phyloP scores from a whole-genome alignment of 2,113 vertebrate genomes.

The Laterallus jamaicensis region DNA sequence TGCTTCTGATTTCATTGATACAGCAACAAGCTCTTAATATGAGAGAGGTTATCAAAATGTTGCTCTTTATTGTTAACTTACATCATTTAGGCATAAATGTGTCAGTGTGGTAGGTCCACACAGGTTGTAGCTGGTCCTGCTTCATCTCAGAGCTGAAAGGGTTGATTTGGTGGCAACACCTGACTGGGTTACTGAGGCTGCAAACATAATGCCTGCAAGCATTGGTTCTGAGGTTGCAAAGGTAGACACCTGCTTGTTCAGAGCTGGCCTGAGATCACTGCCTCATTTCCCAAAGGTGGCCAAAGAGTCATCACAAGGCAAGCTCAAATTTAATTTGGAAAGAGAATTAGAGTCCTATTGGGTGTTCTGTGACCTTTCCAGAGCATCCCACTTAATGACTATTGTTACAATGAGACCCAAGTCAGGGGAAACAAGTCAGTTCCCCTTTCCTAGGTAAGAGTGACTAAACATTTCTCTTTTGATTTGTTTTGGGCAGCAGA shows the following conservation, averaged over 20 bases:
- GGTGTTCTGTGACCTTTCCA: background rate
- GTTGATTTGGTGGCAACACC: background rate
- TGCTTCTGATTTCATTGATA: background rate
- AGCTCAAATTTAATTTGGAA: background rate
- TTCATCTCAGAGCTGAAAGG: background rate
- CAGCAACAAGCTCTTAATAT: background rate
- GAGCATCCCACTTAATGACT: background rate
- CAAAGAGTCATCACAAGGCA: background rate
- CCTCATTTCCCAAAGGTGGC: background rate
- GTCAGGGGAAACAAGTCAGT: background rate
- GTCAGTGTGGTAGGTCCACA: background rate
- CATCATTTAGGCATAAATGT: background rate
- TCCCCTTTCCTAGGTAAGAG: background rate
- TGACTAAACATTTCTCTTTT: background rate
- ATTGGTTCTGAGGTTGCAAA: background rate
- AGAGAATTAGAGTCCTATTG: background rate
- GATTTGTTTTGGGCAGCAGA: background rate
- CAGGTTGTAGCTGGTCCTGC: rapidly evolving
- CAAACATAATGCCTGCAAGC: background rate
- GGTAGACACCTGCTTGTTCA: background rate
- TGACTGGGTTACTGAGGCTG: background rate
- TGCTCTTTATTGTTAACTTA: background rate
- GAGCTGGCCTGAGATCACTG: background rate
- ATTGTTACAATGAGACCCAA: background rate
- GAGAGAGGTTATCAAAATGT: background rate